Conservation (phyloP, 2,113 vertebrate genomes). For the Pedionomus torquatus region DNA sequence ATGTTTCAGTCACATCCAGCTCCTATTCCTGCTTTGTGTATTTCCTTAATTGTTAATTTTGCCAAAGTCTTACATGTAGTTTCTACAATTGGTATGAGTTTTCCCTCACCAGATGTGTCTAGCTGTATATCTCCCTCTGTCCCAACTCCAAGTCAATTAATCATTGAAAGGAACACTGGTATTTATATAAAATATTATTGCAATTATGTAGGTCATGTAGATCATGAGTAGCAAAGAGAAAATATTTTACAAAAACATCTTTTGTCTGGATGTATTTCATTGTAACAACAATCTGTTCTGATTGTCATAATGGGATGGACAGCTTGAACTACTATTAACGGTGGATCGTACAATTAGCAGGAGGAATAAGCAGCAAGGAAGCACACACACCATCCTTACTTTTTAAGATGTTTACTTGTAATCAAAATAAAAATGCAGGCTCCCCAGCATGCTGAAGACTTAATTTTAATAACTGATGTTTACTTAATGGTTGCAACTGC, state of each 20-base stretch:
- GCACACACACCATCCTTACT: not conserved
- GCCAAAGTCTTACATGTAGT: not conserved
- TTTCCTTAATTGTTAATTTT: not conserved
- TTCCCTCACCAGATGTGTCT: not conserved
- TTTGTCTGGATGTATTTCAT: not conserved
- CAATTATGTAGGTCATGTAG: not conserved
- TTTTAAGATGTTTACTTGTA: not conserved
- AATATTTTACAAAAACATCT: rapidly evolving
- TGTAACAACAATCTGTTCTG: not conserved
- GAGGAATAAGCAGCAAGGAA: not conserved
- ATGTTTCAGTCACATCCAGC: not conserved
- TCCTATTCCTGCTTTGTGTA: not conserved
- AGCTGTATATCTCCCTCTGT: not conserved
- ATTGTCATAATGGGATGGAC: not conserved
- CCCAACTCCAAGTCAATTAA: not conserved
- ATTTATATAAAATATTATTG: not conserved
- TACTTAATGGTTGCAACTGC: conserved; percentile 75
- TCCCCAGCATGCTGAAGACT: conserved; percentile 47
- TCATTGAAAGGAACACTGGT: not conserved
- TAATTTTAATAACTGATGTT: conserved; percentile 73
- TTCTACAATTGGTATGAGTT: not conserved
- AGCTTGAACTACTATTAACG: not conserved
- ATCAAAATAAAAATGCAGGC: not conserved
- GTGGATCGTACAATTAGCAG: not conserved
- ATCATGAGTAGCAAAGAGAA: not conserved